Base-by-base conservation (phyloP, 2,113 vertebrate genomes). In the Anarrhichthys ocellatus region DNA sequence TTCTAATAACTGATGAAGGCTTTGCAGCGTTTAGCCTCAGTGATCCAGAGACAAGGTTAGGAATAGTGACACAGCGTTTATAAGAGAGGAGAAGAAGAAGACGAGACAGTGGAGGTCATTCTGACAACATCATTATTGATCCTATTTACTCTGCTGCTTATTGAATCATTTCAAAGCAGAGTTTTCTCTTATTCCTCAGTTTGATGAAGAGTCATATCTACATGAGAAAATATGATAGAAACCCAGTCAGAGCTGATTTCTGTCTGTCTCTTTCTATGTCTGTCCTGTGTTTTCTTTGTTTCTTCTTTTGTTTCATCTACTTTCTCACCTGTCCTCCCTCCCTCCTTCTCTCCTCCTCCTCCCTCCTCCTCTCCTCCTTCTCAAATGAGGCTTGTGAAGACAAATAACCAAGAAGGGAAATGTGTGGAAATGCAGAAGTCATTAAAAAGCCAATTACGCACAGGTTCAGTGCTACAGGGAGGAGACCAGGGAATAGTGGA, bases 391-490 rank as follows among this genome's bases (percentile, higher is more conserved):
- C 85, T 83, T 84, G 89, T 86, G 85, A 73, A 88, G 70, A 73
- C 84, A 91, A 88, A 91, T 84, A 89, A 82, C 85, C 80, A 65
- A 36, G 72, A 85, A 80, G 61, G 84, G 86, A 84, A 89, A 82
- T 65, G 87, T 84, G 86, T 84, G 77, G 85, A 89, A 92, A 92
- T 94, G 95, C 94, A 96, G 92, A 96, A 93, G 82, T 96, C 95
- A 96, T 97, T 96, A 96, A 96, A 97, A 97, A 96, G 95, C 94
- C 95, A 96, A 95, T 96, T 96, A 95, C 76, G 84, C 66, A 27
- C 70, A 82, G 77, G 84, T 89, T 95, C 91, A 91, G 91, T 94
- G 94, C 83, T 76, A 78, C 94, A 92, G 81, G 92, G 90, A 94
- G 93, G 94, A 94, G 87, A 92, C 90, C 93, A 94, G 92, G 94